A percentile compares a stretch with the other conserved stretches of the same genome.
Evolutionary conservation across 2,888 invertebrate genomes (phyloP).

Genomic region (Amblyteles armatorius): DNA sequence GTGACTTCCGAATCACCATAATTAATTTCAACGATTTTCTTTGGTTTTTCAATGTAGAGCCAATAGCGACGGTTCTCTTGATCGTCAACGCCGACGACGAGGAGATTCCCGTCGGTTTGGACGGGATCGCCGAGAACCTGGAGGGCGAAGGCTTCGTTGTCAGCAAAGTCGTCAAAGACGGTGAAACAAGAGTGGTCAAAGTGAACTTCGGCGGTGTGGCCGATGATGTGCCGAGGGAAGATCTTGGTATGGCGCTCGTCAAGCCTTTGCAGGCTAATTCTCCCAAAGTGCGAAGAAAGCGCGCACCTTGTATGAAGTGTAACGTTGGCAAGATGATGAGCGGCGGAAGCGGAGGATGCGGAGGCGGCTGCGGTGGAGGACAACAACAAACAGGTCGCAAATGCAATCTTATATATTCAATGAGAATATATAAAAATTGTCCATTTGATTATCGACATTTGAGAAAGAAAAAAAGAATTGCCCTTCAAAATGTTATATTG

Average conservation of each 20-base stretch:
- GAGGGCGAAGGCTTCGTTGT: conserved; percentile 77
- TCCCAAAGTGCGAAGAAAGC: conserved; percentile 76
- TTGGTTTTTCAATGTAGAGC: conserved; percentile 71
- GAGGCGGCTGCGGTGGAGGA: conserved; percentile 55
- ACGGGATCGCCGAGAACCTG: conserved; percentile 79
- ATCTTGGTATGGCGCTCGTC: conserved; percentile 46
- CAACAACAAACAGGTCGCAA: conserved; percentile 49
- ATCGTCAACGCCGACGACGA: conserved; percentile 79
- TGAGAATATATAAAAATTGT: too few species aligned
- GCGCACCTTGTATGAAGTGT: conserved; percentile 77
- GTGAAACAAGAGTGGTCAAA: conserved; percentile 75
- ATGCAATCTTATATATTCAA: not conserved
- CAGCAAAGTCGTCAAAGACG: conserved; percentile 76
- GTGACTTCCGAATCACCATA: not conserved
- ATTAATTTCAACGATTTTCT: not conserved
- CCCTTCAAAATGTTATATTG: too few species aligned
- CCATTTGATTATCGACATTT: too few species aligned
- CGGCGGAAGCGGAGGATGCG: conserved; percentile 62
- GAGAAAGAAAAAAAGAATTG: too few species aligned
- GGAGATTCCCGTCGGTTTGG: conserved; percentile 74
- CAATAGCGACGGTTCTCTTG: conserved; percentile 78
- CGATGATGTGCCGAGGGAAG: conserved; percentile 58
- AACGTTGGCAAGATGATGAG: conserved; percentile 65
- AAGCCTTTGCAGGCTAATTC: conserved; percentile 42
- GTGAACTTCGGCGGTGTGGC: conserved; percentile 73